Base-by-base conservation (phyloP, 53 echinoderm and acorn worm genomes). In the Holothuria leucospilota region DNA sequence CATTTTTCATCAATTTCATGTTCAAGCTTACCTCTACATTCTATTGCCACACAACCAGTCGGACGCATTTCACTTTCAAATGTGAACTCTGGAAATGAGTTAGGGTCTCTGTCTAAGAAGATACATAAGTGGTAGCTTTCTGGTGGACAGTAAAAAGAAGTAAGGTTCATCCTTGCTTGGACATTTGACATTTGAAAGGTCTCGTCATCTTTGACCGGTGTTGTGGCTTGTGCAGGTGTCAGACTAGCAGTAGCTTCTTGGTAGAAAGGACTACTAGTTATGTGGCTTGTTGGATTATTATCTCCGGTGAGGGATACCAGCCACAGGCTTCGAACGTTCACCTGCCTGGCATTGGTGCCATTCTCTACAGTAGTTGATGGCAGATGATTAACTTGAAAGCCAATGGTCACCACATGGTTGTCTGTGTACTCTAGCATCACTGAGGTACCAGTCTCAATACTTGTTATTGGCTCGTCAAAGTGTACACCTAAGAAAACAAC, bases 41-140 rank as follows among this genome's bases (percentile, higher is more conserved):
- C 67, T 8, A 64, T 27, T 20, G 12, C 5, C 13, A 24, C 4
- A 46, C 84, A 83, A 8, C 23, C 24, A 46, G 20, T 16, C 18
- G 56, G 56, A 16, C 4, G 56, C 56, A 56, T 18, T 4, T 56
- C 16, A 26, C 28, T 67, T 80, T 80, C 80, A 0, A 67, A 39
- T 38, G 84, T 83, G n/a, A 83, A 83, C 1, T 29, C 65, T 65
- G 84, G 84, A 25, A 83, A 46, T 20, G 84, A 83, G 24, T 49
- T 67, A 14, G 66, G 66, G 24, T 67, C 65, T 29, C 63, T 83
- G 24, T 24, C 65, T n/a, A 83, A 53, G 25, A 23, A 20, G 7
- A 83, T 39, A 23, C 84, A 83, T 13, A 83, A 20, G 40, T 42
- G 9, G 67, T 83, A 83, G 26, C n/a, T 39, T n/a, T 16, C 66